These are phyloP conservation scores for Akabosia matsudoensis DNA, from an alignment of 1,140 invertebrate species.

Conservation along the genomic window DNA sequence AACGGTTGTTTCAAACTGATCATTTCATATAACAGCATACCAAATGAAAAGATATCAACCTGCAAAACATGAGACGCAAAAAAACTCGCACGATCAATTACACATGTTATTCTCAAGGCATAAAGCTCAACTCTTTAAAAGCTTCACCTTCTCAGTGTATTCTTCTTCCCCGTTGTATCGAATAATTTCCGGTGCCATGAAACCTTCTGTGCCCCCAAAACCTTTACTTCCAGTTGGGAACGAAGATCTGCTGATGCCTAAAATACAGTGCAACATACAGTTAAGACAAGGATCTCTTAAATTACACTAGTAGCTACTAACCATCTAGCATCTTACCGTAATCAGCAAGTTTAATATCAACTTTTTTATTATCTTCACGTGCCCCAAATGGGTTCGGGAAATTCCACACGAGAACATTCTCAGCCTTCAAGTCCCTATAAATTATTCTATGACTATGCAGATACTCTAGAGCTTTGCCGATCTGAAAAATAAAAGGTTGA, in stretches of 20 bases:
- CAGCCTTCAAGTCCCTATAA: slow-evolving; percentile 94
- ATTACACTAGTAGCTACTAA: too few species aligned
- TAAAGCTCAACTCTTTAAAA: slow-evolving; percentile 85
- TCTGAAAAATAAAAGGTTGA: slow-evolving; percentile 53
- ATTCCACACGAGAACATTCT: slow-evolving; percentile 96
- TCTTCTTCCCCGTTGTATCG: slow-evolving; percentile 97
- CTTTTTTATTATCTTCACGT: slow-evolving; percentile 55
- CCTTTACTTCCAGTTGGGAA: slow-evolving; percentile 86
- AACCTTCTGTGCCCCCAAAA: slow-evolving; percentile 94
- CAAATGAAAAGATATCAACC: slow-evolving; percentile 98
- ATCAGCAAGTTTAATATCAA: slow-evolving; percentile 91
- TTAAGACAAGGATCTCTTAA: background rate
- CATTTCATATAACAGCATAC: slow-evolving; percentile 98
- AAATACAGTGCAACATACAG: slow-evolving; percentile 30
- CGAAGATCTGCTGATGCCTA: slow-evolving; percentile 80
- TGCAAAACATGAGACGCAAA: slow-evolving; percentile 51
- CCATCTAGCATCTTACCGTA: slow-evolving; percentile 82
- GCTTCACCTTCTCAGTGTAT: slow-evolving; percentile 94
- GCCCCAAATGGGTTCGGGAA: slow-evolving; percentile 71
- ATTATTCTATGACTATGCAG: slow-evolving; percentile 91
- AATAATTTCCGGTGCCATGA: slow-evolving; percentile 99
- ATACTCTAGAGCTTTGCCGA: slow-evolving; percentile 92
- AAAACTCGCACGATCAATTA: background rate
- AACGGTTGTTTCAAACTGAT: slow-evolving; percentile 90
- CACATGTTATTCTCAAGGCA: background rate